phyloP scores from a whole-genome alignment of 2,797 vertebrate genomes.

The Enteromius trimaculatus region DNA sequence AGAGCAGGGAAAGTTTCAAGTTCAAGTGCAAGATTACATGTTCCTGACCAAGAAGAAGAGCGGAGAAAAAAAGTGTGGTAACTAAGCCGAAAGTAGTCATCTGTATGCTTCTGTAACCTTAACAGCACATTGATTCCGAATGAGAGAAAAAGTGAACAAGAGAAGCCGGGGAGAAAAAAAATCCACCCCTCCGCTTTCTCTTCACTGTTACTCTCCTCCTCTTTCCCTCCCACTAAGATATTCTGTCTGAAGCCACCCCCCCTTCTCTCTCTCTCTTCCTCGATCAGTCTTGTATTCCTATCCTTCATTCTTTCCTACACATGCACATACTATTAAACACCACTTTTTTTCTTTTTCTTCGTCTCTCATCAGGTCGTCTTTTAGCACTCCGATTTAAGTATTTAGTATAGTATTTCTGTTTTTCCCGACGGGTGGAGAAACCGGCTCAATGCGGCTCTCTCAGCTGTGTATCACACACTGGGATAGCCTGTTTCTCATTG shows the following conservation, averaged over 20 bases:
- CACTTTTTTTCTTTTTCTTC: constrained; percentile 55
- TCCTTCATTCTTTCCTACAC: constrained; percentile 48
- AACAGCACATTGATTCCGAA: neutral
- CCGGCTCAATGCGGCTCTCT: constrained; percentile 61
- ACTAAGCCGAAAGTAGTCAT: neutral
- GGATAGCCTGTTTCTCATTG: constrained; percentile 57
- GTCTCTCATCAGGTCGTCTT: constrained; percentile 3
- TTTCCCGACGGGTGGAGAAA: constrained; percentile 61
- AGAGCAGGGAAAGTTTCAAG: constrained; percentile 50
- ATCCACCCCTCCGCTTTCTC: constrained; percentile 50
- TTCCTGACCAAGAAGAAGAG: constrained; percentile 42
- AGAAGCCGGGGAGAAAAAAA: constrained; percentile 19
- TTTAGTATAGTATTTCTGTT: constrained; percentile 60
- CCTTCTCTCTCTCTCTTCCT: constrained; percentile 56
- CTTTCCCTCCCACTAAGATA: constrained; percentile 64
- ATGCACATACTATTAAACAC: constrained; percentile 34
- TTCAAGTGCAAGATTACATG: constrained; percentile 53
- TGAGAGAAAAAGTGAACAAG: constrained; percentile 42
- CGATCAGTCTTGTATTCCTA: constrained; percentile 64
- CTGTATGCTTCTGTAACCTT: constrained; percentile 1
- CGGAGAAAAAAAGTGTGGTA: constrained; percentile 9
- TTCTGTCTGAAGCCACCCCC: constrained; percentile 60
- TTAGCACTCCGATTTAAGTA: constrained; percentile 62
- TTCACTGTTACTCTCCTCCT: constrained; percentile 62
- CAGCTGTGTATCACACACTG: constrained; percentile 35